These are phyloP conservation scores for Chloropsis hardwickii DNA, from an alignment of 2,113 vertebrate genomes.

Conservation along the genomic window DNA sequence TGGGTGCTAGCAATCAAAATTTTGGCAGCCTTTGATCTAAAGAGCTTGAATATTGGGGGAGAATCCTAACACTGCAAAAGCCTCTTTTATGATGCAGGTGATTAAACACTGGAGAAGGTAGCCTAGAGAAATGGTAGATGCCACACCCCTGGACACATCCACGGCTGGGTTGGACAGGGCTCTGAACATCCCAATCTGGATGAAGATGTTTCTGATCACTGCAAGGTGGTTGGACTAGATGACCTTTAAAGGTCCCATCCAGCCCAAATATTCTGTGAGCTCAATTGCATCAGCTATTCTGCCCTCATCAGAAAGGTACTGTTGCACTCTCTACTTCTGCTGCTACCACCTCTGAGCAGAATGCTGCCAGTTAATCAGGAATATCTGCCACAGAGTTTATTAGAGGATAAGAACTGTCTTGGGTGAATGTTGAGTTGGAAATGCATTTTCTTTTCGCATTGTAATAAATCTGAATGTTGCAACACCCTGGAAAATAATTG, in stretches of 20 bases:
- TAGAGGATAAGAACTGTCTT: not conserved
- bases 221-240: not conserved
- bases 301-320: not conserved
- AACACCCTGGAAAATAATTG: not conserved
- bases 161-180: not conserved
- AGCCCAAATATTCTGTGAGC: not conserved
- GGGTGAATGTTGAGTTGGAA: not conserved
- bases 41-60: not conserved
- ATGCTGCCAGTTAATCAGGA: not conserved
- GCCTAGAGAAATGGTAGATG: not conserved
- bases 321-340: not conserved
- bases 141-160: not conserved
- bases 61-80: not conserved
- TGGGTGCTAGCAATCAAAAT: not conserved
- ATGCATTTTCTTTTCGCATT: not conserved
- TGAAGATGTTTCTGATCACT: not conserved
- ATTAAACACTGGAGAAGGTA: not conserved
- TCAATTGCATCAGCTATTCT: not conserved
- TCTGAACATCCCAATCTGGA: not conserved
- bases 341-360: not conserved
- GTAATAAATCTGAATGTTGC: not conserved
- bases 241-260: not conserved
- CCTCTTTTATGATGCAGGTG: not conserved
- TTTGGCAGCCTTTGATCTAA: not conserved
- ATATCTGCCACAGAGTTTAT: not conserved